A percentile compares a stretch with the other conserved stretches of the same genome.
Evolutionary conservation across 2,888 invertebrate genomes (phyloP).

Genomic region (Papilio gigon): DNA sequence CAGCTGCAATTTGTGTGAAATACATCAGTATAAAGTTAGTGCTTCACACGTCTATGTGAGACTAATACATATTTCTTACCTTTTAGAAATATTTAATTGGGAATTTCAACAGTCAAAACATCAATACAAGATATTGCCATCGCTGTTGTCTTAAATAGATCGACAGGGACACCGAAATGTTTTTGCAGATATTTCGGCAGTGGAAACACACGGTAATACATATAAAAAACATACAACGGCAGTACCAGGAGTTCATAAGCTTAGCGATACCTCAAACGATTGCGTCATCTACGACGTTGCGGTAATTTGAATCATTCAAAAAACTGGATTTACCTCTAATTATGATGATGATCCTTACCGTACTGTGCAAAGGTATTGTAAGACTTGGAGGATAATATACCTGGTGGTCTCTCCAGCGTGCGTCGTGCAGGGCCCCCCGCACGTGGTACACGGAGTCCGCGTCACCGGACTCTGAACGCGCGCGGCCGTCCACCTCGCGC

Average conservation of each 20-base stretch:
- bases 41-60: background rate
- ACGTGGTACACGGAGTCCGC: conserved; percentile 88
- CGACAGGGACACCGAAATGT: background rate
- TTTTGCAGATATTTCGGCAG: background rate
- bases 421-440: conserved; percentile 75
- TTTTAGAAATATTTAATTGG: too few species aligned
- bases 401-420: conserved; percentile 71
- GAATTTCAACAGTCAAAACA: too few species aligned
- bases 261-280: background rate
- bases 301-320: background rate
- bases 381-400: conserved; percentile 47
- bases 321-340: background rate
- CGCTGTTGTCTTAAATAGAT: background rate
- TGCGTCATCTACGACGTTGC: background rate
- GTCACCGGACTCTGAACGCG: conserved; percentile 91
- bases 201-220: background rate
- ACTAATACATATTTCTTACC: too few species aligned
- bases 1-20: background rate
- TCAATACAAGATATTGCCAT: background rate
- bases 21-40: background rate
- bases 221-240: background rate
- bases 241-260: background rate
- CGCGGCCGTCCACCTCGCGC: conserved; percentile 84
- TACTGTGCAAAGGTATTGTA: too few species aligned
- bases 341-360: too few species aligned